These are phyloP conservation scores for Premnoplex brunnescens DNA, from an alignment of 2,797 vertebrate genomes.

Conservation along the genomic window DNA sequence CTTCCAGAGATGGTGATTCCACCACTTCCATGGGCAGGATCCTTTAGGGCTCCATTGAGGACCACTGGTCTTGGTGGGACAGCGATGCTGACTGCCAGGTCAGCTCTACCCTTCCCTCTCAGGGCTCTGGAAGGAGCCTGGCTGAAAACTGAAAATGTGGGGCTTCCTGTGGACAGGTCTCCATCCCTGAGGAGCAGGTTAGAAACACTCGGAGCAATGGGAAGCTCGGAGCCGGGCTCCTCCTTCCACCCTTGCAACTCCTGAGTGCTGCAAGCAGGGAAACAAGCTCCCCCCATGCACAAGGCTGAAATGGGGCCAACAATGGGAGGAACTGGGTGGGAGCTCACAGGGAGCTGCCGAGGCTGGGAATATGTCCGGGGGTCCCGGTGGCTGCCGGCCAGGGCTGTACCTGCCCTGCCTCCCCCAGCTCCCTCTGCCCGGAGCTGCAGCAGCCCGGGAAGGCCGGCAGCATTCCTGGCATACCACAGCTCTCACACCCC, in stretches of 20 bases:
- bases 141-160: not conserved
- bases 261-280: not conserved
- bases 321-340: not conserved
- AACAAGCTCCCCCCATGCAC: not conserved
- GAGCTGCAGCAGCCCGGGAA: not conserved
- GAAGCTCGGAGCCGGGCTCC: not conserved
- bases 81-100: accelerated
- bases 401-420: not conserved
- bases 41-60: not conserved
- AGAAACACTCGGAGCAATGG: not conserved
- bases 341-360: not conserved
- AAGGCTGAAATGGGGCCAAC: accelerated
- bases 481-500: constrained; percentile 19
- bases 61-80: accelerated
- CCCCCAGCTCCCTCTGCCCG: not conserved
- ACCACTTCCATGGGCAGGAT: not conserved
- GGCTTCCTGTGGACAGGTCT: not conserved
- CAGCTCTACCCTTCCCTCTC: not conserved
- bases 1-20: not conserved
- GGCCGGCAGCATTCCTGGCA: constrained; percentile 56
- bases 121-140: not conserved
- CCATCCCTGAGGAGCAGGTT: not conserved
- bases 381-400: not conserved
- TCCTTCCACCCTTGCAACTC: not conserved
- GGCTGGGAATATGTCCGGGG: too few relatives aligned